Conservation (phyloP, 2,888 invertebrate genomes). For the Capitulum mitella region DNA sequence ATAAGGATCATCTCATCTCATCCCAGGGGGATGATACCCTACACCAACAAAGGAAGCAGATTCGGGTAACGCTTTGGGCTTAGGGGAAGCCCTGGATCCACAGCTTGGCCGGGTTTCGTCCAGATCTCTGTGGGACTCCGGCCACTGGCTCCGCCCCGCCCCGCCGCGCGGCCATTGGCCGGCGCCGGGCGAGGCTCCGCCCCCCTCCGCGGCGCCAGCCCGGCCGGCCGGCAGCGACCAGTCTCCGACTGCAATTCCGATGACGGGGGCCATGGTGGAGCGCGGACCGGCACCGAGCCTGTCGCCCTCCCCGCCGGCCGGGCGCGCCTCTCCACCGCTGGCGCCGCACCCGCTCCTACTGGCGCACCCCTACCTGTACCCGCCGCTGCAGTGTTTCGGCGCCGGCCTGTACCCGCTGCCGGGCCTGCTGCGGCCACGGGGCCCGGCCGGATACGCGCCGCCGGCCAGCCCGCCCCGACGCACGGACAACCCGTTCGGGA, state of each 20-base stretch:
- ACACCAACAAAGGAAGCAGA: conserved; percentile 5
- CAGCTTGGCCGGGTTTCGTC: not conserved
- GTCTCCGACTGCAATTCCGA: too few species aligned
- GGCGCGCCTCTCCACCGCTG: not conserved
- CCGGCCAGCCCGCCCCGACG: not conserved
- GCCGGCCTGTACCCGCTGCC: not conserved
- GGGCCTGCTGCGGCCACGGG: not conserved
- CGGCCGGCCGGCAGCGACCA: not conserved
- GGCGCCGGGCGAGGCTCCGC: not conserved
- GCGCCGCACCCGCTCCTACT: not conserved
- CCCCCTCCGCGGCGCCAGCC: not conserved
- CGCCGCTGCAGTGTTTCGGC: not conserved
- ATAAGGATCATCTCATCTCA: not conserved
- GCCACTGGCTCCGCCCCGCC: not conserved
- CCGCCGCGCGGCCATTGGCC: not conserved
- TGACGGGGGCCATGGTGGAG: not conserved
- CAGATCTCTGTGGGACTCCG: not conserved
- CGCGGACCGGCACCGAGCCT: not conserved
- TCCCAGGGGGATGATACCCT: not conserved
- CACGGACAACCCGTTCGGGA: not conserved
- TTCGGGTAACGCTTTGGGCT: not conserved
- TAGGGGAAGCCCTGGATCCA: not conserved
- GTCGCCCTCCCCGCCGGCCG: not conserved
- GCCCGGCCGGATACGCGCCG: not conserved
- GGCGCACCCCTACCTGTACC: conserved; percentile 1